phyloP scores from a whole-genome alignment of 2,113 vertebrate species.

The Corythoichthys haematopterus region DNA sequence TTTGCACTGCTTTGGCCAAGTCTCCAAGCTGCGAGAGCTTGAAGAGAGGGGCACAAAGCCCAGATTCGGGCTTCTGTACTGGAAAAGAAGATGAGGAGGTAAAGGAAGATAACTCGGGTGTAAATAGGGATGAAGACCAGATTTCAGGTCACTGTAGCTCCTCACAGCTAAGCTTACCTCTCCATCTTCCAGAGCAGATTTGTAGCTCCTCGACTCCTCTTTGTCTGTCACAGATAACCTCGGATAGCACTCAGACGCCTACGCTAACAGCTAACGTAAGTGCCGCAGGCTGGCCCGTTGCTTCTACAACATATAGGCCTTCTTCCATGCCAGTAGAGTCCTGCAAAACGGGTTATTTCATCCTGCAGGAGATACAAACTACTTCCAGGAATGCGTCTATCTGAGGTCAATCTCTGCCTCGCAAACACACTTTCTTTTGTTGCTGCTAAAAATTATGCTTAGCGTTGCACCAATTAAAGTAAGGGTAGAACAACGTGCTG shows the following conservation, averaged over 20 bases:
- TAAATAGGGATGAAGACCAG: conserved; percentile 7
- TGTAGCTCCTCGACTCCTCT: neutral
- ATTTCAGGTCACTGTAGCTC: neutral
- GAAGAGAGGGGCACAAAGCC: conserved; percentile 40
- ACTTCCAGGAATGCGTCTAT: conserved; percentile 74
- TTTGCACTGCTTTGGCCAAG: neutral
- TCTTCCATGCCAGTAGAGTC: conserved; percentile 65
- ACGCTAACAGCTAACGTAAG: neutral
- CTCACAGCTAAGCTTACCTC: conserved; percentile 27
- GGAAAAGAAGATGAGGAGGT: conserved; percentile 28
- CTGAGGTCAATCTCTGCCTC: conserved; percentile 19
- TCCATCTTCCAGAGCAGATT: conserved; percentile 3
- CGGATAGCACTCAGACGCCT: conserved; percentile 15
- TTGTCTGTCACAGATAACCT: conserved; percentile 5
- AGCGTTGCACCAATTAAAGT: too few relatives aligned
- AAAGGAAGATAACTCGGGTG: neutral
- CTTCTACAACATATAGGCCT: conserved; percentile 43
- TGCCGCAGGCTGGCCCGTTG: conserved; percentile 29
- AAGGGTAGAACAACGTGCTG: too few relatives aligned
- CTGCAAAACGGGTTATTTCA: conserved; percentile 62
- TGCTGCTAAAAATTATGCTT: neutral
- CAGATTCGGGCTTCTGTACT: conserved; percentile 61
- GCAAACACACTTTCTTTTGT: neutral
- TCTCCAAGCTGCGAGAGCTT: conserved; percentile 45
- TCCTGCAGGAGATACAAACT: conserved; percentile 69